A percentile compares a stretch with the other conserved stretches of the same genome.
These are phyloP conservation scores for Percina caprodes DNA, from an alignment of 2,113 vertebrate genomes.

Conservation along the genomic window DNA sequence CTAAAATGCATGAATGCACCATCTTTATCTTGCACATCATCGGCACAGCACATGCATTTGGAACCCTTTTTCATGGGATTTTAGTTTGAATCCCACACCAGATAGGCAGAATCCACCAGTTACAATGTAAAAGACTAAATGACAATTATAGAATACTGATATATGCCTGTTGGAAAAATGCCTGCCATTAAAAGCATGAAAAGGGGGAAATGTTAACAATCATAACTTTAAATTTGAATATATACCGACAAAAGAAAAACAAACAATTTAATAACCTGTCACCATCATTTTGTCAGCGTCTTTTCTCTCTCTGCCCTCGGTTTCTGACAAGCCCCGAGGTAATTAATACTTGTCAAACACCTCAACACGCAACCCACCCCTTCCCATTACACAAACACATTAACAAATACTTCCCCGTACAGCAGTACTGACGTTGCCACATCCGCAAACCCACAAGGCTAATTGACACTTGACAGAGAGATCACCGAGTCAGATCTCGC, in stretches of 20 bases:
- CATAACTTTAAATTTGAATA: not conserved
- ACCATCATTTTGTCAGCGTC: not conserved
- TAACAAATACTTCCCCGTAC: constrained; percentile 64
- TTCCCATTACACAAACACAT: constrained; percentile 41
- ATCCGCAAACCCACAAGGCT: constrained; percentile 81
- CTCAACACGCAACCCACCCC: constrained; percentile 35
- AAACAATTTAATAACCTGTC: not conserved
- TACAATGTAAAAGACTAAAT: not conserved
- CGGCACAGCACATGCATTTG: not conserved
- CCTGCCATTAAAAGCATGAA: not conserved
- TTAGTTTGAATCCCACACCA: not conserved
- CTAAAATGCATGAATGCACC: not conserved
- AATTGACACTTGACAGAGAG: constrained; percentile 84
- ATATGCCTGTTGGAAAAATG: not conserved
- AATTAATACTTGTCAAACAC: constrained; percentile 86
- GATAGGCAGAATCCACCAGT: not conserved
- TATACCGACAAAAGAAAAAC: not conserved
- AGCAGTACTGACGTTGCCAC: constrained; percentile 76
- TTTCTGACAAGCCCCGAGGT: constrained; percentile 75
- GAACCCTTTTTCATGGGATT: not conserved
- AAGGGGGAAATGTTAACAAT: not conserved
- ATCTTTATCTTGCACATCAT: not conserved
- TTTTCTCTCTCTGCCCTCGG: constrained; percentile 29
- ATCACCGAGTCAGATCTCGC: constrained; percentile 76
- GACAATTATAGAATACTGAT: not conserved